Evolutionary conservation across 2,797 vertebrate genomes (phyloP).

Genomic region (Podarcis siculus): DNA sequence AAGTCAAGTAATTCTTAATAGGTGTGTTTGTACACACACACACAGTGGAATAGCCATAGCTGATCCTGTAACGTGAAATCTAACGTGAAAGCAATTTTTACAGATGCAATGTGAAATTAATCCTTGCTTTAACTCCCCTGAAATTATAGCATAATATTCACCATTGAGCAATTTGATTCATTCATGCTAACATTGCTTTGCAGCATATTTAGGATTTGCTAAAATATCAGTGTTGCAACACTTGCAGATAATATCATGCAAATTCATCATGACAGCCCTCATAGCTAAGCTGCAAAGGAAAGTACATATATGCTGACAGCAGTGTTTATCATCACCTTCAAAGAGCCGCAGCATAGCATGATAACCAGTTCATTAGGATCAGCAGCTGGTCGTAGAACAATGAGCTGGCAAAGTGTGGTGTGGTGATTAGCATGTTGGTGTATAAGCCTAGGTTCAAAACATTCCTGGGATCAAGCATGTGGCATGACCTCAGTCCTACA

Average conservation of each 20-base stretch:
- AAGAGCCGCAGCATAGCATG: too few relatives aligned
- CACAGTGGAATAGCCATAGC: constrained; percentile 10
- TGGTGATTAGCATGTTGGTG: too few relatives aligned
- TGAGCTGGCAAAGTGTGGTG: too few relatives aligned
- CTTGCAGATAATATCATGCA: background rate
- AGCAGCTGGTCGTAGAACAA: too few relatives aligned
- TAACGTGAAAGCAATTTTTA: constrained; percentile 35
- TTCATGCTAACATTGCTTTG: background rate
- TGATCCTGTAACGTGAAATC: background rate
- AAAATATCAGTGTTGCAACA: background rate
- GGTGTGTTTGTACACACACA: background rate
- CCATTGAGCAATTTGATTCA: background rate
- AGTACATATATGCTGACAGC: background rate
- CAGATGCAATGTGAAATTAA: background rate
- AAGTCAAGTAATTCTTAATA: background rate
- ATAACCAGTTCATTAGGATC: too few relatives aligned
- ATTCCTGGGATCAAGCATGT: background rate
- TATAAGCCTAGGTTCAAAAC: too few relatives aligned
- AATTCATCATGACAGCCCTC: background rate
- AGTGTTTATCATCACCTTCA: background rate
- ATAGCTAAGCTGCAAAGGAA: background rate
- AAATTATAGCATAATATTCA: constrained; percentile 40
- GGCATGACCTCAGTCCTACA: background rate
- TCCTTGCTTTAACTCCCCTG: constrained; percentile 18
- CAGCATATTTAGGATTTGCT: background rate